Base-by-base conservation (phyloP, 2,888 invertebrate species). In the Crepidodera aurea region DNA sequence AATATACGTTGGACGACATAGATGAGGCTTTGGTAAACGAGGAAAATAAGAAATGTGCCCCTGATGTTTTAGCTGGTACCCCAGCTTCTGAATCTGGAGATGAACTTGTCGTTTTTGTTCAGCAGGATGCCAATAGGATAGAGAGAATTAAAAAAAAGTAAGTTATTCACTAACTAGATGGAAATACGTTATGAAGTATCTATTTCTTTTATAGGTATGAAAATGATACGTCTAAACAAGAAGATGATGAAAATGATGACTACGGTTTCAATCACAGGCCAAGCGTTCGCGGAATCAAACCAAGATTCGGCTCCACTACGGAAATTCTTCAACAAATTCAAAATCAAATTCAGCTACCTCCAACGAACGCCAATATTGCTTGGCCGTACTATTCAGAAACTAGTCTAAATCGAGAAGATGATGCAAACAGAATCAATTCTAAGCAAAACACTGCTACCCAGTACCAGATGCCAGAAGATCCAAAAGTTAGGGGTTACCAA, bases 181-280 rank as follows among this genome's bases (percentile, higher is more conserved):
- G 22, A n/a, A n/a, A 37, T 32, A 32, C 32, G 8, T 27, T 27
- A n/a, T n/a, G n/a, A n/a, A n/a, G n/a, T n/a, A n/a, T n/a, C n/a
- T 22, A 48, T 48, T 42, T 51, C 0, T 22, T 16, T 27, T 39
- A 4, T 18, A 68, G 68, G 22, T 68, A 62, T 34, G 64, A 67
- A 13, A 62, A 39, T 48, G 66, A 66, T 18, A 39, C 42, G 6
- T 48, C 60, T 16, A 37, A 57, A 29, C 51, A 51, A 48, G 82
- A 82, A 13, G 92, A 91, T 51, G 90, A 91, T 62, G 93, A 93
- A 70, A 91, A 93, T 71, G 93, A 94, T 71, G 94, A 94, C 76
- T 94, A 94, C 73, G 94, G 94, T 0, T 94, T 95, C 79, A 92
- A 93, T 74, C 87, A 92, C 32, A 84, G 94, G n/a, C 94, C 94